Conservation (phyloP, 2,113 vertebrate genomes). For the Chlorodrepanis virens region DNA sequence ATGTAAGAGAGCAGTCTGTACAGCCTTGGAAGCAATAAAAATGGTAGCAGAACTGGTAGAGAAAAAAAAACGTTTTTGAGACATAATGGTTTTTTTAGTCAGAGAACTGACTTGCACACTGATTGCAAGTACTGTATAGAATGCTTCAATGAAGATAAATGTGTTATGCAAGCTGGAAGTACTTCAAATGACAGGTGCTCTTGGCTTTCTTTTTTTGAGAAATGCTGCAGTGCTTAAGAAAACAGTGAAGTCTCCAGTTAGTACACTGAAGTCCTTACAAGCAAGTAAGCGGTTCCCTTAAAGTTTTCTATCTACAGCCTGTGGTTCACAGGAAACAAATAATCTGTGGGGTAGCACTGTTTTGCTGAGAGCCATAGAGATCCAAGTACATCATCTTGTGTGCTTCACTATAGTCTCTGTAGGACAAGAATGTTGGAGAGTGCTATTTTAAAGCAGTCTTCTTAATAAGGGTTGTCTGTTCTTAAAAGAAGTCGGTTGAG, state of each 20-base stretch:
- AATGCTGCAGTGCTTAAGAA: not conserved
- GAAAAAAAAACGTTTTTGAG: not conserved
- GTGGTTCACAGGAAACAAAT: not conserved
- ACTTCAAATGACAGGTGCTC: not conserved
- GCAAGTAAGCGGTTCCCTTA: not conserved
- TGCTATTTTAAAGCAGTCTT: not conserved
- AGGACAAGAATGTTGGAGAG: not conserved
- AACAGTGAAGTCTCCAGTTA: not conserved
- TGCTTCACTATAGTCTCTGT: not conserved
- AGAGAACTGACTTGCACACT: not conserved
- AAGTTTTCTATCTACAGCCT: not conserved
- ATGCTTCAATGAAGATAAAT: not conserved
- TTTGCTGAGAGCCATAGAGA: not conserved
- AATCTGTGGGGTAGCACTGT: not conserved
- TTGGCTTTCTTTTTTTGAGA: not conserved
- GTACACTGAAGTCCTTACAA: not conserved
- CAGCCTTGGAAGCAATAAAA: not conserved
- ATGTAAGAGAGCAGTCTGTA: not conserved
- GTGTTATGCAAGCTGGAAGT: not conserved
- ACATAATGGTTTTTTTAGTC: not conserved
- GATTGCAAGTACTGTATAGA: not conserved
- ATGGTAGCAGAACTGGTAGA: not conserved
- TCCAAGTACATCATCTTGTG: rapidly evolving
- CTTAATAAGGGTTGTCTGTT: not conserved
- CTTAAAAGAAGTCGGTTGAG: not conserved